Evolutionary conservation across 1,140 invertebrate species (phyloP), one percentile per base, ranked within the genome.

Genomic region (Bombus soroeensis): DNA sequence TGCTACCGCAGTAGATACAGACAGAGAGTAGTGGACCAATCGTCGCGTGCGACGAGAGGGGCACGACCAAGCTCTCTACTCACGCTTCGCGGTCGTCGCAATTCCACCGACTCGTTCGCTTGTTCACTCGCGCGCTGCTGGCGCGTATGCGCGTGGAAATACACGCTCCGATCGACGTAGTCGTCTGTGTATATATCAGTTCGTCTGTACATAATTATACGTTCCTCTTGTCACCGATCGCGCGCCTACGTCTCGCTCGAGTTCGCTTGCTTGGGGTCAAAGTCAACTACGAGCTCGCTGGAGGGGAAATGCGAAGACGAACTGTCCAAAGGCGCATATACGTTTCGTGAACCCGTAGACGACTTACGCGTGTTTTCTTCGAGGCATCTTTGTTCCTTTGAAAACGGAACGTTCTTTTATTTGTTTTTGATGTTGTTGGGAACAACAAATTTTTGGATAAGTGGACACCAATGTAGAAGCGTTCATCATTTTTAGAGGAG

Each of bases 51-150:
- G 81, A 91, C 91, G 88, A 83, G 79, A 91, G 92, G 89, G 93
- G 92, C 93, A 91, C 93, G 92, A 88, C 92, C 86, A 77, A 57
- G 81, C 71, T 83, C 86, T 86, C 75, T 89, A 70, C 75, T 83
- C 66, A 70, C 88, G 47, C 47, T 53, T 53, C 47, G 47, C 47
- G 47, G 47, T 53, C 18, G 81, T 90, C 89, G 89, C 88, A 90
- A 90, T 88, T 90, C 79, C 74, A 59, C n/a, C 71, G 86, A 85
- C 79, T 76, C 39, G 64, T n/a, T 28, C 10, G 71, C 22, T 71
- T 47, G 47, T 37, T 75, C 18, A 10, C 41, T 32, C 64, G 28
- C 62, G 64, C 64, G n/a, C 62, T 85, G 43, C 41, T 66, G n/a
- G 37, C 66, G 39, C 59, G 43, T 72, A 47, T 32, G 41, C 64